These are phyloP conservation scores for Lepus timidus DNA, from an alignment of 2,113 vertebrate genomes.

Conservation along the genomic window DNA sequence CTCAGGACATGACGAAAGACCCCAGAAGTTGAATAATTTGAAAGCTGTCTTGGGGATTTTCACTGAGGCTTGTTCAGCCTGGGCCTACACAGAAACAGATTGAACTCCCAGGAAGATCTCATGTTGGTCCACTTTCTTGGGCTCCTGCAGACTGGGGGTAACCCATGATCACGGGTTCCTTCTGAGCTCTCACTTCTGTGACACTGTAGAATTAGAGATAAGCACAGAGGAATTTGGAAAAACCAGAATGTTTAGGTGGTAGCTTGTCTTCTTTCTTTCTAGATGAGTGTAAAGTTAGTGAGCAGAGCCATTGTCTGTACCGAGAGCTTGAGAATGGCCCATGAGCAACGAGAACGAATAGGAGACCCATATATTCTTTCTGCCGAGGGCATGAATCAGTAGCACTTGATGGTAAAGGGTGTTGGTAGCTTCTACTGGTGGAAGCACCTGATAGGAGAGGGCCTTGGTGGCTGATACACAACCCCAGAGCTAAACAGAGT, in stretches of 20 bases:
- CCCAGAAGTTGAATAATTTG: conserved; percentile 40
- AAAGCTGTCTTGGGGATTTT: conserved; percentile 25
- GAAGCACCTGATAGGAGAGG: neutral
- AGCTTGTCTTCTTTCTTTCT: conserved; percentile 58
- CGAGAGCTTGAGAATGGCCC: neutral
- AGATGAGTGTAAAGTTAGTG: conserved; percentile 30
- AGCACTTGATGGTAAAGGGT: neutral
- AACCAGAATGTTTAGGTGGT: conserved; percentile 1
- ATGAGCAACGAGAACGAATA: neutral
- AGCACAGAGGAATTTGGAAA: neutral
- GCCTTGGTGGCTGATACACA: neutral
- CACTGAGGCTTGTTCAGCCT: neutral
- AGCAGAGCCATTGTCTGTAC: neutral
- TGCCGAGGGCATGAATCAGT: neutral
- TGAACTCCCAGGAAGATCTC: neutral
- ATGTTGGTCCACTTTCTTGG: neutral
- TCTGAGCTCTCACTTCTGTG: conserved; percentile 9
- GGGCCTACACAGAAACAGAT: neutral
- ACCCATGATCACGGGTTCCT: neutral
- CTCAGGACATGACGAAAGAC: conserved; percentile 32
- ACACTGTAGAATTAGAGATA: conserved; percentile 14
- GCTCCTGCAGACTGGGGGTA: neutral
- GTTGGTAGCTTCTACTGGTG: neutral
- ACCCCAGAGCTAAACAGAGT: neutral
- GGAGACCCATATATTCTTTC: conserved; percentile 16